phyloP scores from a whole-genome alignment of 2,888 invertebrate genomes.

The Oscheius sp. region DNA sequence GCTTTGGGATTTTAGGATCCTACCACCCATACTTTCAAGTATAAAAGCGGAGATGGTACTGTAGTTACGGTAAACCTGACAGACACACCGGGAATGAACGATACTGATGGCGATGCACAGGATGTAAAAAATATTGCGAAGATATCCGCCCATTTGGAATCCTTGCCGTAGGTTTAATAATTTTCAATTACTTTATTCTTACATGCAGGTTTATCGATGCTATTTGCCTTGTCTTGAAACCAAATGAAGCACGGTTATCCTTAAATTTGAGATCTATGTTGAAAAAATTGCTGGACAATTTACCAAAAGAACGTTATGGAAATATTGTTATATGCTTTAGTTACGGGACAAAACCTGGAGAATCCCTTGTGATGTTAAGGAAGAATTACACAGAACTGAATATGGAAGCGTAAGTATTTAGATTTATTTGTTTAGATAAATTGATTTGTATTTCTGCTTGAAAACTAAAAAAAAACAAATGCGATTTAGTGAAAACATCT shows the following conservation, averaged over 20 bases:
- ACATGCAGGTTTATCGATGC: neutral
- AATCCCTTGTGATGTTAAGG: neutral
- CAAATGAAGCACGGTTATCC: neutral
- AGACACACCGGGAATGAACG: neutral
- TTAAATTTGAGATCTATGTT: neutral
- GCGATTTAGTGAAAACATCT: neutral
- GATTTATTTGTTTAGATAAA: neutral
- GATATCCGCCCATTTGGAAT: neutral
- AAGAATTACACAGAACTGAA: neutral
- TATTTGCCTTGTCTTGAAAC: neutral
- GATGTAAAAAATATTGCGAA: neutral
- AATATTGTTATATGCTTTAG: neutral
- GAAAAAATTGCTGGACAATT: neutral
- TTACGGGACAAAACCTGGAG: neutral
- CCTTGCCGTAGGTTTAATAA: neutral
- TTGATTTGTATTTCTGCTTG: neutral
- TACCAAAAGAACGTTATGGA: neutral
- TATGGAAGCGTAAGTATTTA: too few relatives aligned
- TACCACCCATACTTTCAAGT: neutral
- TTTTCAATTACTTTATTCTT: too few relatives aligned
- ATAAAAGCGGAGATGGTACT: neutral
- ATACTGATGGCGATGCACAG: neutral
- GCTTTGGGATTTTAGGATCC: neutral
- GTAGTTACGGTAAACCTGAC: neutral
- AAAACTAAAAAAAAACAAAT: too few relatives aligned